Conservation (phyloP, 2,113 vertebrate species). For the Pteruthius melanotis region DNA sequence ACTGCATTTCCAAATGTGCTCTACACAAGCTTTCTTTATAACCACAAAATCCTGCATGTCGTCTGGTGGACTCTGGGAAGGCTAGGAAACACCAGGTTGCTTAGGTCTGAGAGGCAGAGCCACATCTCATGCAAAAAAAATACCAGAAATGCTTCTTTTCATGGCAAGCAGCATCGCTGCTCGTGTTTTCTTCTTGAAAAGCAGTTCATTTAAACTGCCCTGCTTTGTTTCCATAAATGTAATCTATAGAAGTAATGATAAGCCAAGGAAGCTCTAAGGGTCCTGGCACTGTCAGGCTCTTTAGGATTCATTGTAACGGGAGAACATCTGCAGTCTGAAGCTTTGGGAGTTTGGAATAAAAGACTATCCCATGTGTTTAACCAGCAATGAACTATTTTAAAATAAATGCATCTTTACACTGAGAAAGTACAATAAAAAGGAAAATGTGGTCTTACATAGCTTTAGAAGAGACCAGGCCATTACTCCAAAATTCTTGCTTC, state of each 20-base stretch:
- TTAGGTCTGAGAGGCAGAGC: not conserved
- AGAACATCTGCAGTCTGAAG: constrained; percentile 39
- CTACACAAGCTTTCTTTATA: not conserved
- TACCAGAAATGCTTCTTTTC: not conserved
- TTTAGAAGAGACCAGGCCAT: not conserved
- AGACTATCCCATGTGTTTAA: not conserved
- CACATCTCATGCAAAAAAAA: not conserved
- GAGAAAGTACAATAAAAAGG: not conserved
- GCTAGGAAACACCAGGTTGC: not conserved
- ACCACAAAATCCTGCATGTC: not conserved
- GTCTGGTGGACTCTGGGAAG: not conserved
- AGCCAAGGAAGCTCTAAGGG: not conserved
- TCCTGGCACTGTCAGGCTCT: not conserved
- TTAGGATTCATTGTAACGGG: constrained; percentile 16
- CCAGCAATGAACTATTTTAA: not conserved
- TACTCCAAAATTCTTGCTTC: not conserved
- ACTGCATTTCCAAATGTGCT: not conserved
- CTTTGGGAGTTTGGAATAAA: rapidly evolving
- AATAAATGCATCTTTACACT: not conserved
- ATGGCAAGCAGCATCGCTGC: not conserved
- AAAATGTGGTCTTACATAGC: not conserved
- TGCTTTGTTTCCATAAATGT: constrained; percentile 17
- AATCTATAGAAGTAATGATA: constrained; percentile 7
- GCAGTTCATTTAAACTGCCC: not conserved
- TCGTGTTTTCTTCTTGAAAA: not conserved